Conservation (phyloP, 2,797 vertebrate species). For the Schizothorax lantsangensis region DNA sequence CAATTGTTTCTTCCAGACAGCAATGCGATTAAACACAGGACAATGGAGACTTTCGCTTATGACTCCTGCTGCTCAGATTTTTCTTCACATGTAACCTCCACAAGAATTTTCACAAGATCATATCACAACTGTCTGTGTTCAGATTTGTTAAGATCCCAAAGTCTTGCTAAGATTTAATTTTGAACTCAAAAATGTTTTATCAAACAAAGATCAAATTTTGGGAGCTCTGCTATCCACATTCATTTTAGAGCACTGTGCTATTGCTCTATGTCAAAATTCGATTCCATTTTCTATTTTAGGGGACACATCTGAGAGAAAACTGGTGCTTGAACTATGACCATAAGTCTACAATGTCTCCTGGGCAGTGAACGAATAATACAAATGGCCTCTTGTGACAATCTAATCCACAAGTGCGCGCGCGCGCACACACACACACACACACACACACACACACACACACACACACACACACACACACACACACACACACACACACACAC, state of each 20-base stretch:
- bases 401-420: background rate
- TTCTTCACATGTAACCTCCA: background rate
- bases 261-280: background rate
- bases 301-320: background rate
- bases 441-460: background rate
- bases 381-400: background rate
- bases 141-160: background rate
- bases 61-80: background rate
- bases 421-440: background rate
- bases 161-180: slow-evolving; percentile 7
- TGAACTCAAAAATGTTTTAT: background rate
- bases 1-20: background rate
- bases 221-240: background rate
- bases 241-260: background rate
- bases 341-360: background rate
- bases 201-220: background rate
- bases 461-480: background rate
- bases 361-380: background rate
- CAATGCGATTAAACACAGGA: background rate
- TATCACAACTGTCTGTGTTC: background rate
- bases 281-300: background rate
- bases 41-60: background rate
- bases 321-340: background rate
- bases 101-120: background rate
- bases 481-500: background rate